These are phyloP conservation scores for Nycticorax nycticorax DNA, from an alignment of 2,113 vertebrate genomes.

Conservation along the genomic window DNA sequence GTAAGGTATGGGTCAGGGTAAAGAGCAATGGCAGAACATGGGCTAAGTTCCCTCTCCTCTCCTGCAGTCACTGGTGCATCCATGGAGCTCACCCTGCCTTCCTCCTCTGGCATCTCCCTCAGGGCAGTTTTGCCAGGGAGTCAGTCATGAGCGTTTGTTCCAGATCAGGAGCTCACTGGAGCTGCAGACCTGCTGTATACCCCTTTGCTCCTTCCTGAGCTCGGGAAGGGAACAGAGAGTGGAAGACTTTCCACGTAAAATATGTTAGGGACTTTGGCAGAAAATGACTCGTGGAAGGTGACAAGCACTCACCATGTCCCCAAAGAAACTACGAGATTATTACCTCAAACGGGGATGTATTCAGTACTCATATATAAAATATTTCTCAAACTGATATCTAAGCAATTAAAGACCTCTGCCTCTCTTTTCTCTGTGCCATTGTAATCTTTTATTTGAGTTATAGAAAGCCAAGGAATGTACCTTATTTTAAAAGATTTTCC, in stretches of 20 bases:
- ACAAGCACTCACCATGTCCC: not conserved
- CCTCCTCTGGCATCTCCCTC: not conserved
- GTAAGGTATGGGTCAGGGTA: not conserved
- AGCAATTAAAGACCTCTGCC: not conserved
- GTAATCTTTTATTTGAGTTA: not conserved
- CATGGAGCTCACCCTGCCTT: not conserved
- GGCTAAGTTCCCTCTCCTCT: not conserved
- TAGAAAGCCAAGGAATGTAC: not conserved
- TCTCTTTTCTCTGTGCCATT: rapidly evolving
- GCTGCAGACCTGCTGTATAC: not conserved
- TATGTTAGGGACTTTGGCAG: not conserved
- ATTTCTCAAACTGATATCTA: not conserved
- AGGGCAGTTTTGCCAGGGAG: not conserved
- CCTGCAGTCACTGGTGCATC: not conserved
- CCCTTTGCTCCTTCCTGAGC: not conserved
- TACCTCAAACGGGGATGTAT: not conserved
- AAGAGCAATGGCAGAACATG: not conserved
- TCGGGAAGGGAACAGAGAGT: not conserved
- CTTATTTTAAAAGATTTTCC: not conserved
- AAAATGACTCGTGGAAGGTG: not conserved
- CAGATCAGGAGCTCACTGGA: not conserved
- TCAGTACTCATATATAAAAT: not conserved
- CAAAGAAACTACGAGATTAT: not conserved
- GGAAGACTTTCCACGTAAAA: not conserved
- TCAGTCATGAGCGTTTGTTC: not conserved